Conservation (phyloP, 1,140 invertebrate species). For the Gonioctena quinquepunctata region DNA sequence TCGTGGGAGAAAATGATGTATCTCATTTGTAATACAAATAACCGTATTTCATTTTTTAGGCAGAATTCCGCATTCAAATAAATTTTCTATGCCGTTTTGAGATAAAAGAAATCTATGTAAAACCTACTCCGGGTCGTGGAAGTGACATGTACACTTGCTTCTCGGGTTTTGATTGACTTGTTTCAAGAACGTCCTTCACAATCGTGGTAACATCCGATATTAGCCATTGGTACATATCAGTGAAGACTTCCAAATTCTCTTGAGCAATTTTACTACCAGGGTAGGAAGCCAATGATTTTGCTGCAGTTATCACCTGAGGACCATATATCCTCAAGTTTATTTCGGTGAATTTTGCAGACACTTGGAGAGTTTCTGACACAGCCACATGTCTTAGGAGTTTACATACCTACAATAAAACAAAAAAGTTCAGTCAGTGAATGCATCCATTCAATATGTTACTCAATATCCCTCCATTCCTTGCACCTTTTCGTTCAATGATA, state of each 20-base stretch:
- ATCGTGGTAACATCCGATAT: conserved; percentile 85
- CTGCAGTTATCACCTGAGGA: conserved; percentile 91
- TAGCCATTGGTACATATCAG: conserved; percentile 95
- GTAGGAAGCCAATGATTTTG: conserved; percentile 87
- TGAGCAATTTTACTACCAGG: conserved; percentile 93
- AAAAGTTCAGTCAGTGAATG: too few species aligned
- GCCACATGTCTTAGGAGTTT: conserved; percentile 95
- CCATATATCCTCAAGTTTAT: conserved; percentile 92
- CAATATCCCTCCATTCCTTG: too few species aligned
- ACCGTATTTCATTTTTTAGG: too few species aligned
- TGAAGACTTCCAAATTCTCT: conserved; percentile 97
- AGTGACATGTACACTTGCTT: conserved; percentile 94
- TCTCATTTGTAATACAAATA: too few species aligned
- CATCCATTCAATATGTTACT: too few species aligned
- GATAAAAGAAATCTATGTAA: neutral
- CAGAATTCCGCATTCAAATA: too few species aligned
- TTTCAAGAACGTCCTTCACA: conserved; percentile 87
- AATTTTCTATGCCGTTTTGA: too few species aligned
- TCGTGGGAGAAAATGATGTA: too few species aligned
- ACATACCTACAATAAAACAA: conserved; percentile 93
- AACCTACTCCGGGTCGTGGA: conserved; percentile 83
- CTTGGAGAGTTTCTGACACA: conserved; percentile 89
- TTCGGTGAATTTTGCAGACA: conserved; percentile 93
- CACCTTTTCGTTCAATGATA: too few species aligned
- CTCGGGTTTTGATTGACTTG: conserved; percentile 75